Percentiles rank a stretch among this genome's conserved stretches.
phyloP scores from a whole-genome alignment of 1,140 invertebrate genomes.

The Papilio polytes region DNA sequence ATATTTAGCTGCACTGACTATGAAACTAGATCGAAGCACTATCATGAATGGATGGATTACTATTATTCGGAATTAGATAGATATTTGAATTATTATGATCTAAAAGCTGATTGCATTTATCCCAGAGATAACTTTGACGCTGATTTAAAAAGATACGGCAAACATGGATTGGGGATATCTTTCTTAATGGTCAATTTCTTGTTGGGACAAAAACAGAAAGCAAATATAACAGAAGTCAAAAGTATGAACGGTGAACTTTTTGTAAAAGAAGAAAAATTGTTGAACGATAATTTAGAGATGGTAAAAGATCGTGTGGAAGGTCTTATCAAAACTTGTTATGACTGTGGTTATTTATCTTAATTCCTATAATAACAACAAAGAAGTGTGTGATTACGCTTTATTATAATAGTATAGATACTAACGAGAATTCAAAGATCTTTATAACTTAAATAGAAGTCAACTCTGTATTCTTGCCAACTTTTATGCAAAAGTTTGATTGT shows the following conservation, averaged over 20 bases:
- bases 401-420: no score
- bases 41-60: conserved; percentile 53
- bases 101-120: conserved; percentile 47
- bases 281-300: not conserved
- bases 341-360: conserved; percentile 29
- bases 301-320: conserved; percentile 25
- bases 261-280: not conserved
- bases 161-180: conserved; percentile 37
- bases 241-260: not conserved
- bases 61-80: conserved; percentile 49
- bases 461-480: no score
- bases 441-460: no score
- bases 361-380: not conserved
- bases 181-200: conserved; percentile 27
- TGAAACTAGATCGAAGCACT: conserved; percentile 46
- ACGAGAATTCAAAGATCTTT: no score
- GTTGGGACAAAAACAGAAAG: conserved; percentile 1
- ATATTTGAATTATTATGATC: conserved; percentile 42
- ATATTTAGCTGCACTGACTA: conserved; percentile 53
- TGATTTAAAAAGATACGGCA: conserved; percentile 52
- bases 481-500: no score
- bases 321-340: conserved; percentile 21
- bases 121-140: conserved; percentile 49
- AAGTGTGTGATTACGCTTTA: no score
- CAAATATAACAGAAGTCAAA: not conserved